Conservation (phyloP, 2,113 vertebrate genomes). For the Elephantulus edwardii region DNA sequence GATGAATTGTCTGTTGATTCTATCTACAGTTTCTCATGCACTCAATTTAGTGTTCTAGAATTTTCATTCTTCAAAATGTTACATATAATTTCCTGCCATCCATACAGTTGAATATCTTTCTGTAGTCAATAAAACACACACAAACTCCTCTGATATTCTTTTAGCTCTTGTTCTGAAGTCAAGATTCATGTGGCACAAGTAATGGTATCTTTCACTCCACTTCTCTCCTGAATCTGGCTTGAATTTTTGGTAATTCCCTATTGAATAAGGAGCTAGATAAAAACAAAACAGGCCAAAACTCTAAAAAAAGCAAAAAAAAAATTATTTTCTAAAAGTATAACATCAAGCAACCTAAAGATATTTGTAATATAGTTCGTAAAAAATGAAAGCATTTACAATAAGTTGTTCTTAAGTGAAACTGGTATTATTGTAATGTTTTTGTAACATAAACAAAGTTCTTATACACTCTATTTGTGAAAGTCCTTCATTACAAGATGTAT, state of each 20-base stretch:
- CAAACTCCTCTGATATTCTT: not conserved
- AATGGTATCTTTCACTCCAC: not conserved
- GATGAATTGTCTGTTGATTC: not conserved
- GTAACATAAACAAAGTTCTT: not conserved
- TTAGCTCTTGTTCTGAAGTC: not conserved
- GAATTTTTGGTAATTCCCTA: not conserved
- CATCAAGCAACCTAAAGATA: not conserved
- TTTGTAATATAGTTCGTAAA: not conserved
- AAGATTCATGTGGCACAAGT: not conserved
- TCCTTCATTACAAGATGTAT: not conserved
- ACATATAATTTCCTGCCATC: not conserved
- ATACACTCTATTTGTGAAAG: slow-evolving; percentile 6
- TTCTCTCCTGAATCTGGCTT: not conserved
- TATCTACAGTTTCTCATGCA: not conserved
- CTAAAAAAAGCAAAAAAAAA: not conserved
- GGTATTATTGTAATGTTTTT: not conserved
- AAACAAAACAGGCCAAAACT: not conserved
- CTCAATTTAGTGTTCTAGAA: not conserved
- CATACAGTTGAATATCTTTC: not conserved
- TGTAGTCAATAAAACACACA: not conserved
- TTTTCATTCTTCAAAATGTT: not conserved
- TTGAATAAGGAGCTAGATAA: not conserved
- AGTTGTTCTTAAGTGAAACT: not conserved
- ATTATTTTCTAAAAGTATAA: not conserved
- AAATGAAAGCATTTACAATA: not conserved